phyloP scores from a whole-genome alignment of 1,140 invertebrate species.

The Solenopsis invicta region DNA sequence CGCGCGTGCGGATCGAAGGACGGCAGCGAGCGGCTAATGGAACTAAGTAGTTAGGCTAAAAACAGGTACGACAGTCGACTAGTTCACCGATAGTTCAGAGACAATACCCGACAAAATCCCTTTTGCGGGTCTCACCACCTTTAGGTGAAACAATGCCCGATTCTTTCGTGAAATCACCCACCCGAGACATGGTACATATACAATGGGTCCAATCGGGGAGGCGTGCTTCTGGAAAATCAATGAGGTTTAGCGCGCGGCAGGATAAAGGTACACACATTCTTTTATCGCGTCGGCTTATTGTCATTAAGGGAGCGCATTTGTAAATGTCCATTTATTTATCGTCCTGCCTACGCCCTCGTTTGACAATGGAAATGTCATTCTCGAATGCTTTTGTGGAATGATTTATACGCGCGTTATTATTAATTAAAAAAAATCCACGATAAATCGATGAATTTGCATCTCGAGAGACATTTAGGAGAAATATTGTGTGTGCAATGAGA shows the following conservation, averaged over 20 bases:
- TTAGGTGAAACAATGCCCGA: conserved; percentile 75
- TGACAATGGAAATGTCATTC: conserved; percentile 27
- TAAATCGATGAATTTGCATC: conserved; percentile 14
- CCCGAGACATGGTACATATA: conserved; percentile 65
- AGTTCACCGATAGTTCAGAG: conserved; percentile 68
- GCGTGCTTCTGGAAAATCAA: conserved; percentile 71
- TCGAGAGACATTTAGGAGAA: conserved; percentile 9
- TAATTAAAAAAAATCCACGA: background rate
- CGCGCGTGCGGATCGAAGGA: conserved; percentile 30
- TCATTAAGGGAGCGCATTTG: conserved; percentile 39
- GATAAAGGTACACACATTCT: conserved; percentile 64
- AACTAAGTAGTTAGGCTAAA: conserved; percentile 72
- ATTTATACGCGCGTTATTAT: conserved; percentile 25
- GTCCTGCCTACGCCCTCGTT: background rate
- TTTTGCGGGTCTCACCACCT: conserved; percentile 64
- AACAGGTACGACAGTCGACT: conserved; percentile 64
- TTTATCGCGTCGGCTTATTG: conserved; percentile 65
- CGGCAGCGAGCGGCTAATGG: conserved; percentile 58
- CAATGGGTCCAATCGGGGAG: conserved; percentile 62
- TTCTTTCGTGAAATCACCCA: conserved; percentile 74
- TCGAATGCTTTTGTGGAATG: background rate
- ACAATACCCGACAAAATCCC: conserved; percentile 76
- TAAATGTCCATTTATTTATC: conserved; percentile 58
- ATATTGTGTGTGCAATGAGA: background rate
- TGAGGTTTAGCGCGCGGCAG: conserved; percentile 49